Evolutionary conservation across 2,888 invertebrate genomes (phyloP).

Genomic region (Harpagoxenus sublaevis): DNA sequence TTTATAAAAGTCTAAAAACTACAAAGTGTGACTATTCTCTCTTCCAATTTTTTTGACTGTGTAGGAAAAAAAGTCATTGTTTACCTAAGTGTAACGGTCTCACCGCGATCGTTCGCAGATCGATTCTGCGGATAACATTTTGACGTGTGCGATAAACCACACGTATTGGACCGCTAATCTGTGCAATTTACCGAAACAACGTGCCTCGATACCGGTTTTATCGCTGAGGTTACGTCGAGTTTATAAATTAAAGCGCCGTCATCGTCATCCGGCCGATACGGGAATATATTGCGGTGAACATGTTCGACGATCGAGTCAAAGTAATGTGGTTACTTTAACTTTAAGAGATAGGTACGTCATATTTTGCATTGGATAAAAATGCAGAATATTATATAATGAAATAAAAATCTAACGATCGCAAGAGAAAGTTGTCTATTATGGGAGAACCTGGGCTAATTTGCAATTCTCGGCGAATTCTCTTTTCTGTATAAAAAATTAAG

Average conservation of each 20-base stretch:
- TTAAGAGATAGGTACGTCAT: neutral
- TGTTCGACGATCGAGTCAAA: neutral
- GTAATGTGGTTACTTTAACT: neutral
- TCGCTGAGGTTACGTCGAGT: slow-evolving; percentile 27
- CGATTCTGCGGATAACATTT: slow-evolving; percentile 18
- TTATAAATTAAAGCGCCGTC: slow-evolving; percentile 35
- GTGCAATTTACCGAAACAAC: slow-evolving; percentile 18
- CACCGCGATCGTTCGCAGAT: neutral
- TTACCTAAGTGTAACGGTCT: neutral
- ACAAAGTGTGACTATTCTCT: neutral
- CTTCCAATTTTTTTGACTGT: neutral
- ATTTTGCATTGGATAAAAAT: neutral
- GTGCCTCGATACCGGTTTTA: slow-evolving; percentile 30
- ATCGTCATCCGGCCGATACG: slow-evolving; percentile 20
- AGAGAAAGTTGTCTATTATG: neutral
- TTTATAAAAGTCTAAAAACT: neutral
- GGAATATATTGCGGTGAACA: neutral
- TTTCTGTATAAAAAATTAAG: neutral
- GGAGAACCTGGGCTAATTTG: neutral
- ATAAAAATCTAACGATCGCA: neutral
- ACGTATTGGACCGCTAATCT: neutral
- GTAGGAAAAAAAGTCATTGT: neutral
- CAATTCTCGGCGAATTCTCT: neutral
- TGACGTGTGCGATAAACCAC: neutral
- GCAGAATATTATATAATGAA: neutral